Conservation (phyloP, 2,113 vertebrate genomes). For the Halcyon senegalensis region DNA sequence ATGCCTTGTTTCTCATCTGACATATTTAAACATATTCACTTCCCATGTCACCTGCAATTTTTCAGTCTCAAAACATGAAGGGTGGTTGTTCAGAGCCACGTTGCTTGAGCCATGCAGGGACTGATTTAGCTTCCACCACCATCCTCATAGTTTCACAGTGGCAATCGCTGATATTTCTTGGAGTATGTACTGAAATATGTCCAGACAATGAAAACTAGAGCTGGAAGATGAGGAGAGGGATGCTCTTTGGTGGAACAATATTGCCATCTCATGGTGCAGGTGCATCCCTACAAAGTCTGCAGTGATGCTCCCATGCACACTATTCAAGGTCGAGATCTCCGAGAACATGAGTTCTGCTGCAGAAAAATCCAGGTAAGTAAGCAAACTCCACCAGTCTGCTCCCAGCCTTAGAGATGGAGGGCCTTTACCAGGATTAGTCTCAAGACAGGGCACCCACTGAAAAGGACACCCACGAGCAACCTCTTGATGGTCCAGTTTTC, state of each 20-base stretch:
- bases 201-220: background rate
- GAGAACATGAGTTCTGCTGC: rapidly evolving
- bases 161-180: background rate
- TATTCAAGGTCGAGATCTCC: background rate
- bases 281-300: background rate
- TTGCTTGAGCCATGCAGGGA: rapidly evolving
- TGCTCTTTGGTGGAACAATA: background rate
- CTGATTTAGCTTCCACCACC: background rate
- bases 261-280: constrained; percentile 36
- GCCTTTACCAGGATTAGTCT: rapidly evolving
- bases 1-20: background rate
- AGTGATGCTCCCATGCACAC: background rate
- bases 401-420: background rate
- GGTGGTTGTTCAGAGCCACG: background rate
- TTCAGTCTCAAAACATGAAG: rapidly evolving
- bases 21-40: rapidly evolving
- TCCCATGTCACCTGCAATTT: background rate
- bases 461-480: rapidly evolving
- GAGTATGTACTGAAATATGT: background rate
- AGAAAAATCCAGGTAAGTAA: background rate
- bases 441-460: background rate
- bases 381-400: background rate
- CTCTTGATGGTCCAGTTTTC: rapidly evolving
- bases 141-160: background rate
- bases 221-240: background rate